Percentiles rank a stretch among this genome's conserved stretches.
phyloP scores from a whole-genome alignment of 2,888 invertebrate genomes.

The Cerastis leucographa region DNA sequence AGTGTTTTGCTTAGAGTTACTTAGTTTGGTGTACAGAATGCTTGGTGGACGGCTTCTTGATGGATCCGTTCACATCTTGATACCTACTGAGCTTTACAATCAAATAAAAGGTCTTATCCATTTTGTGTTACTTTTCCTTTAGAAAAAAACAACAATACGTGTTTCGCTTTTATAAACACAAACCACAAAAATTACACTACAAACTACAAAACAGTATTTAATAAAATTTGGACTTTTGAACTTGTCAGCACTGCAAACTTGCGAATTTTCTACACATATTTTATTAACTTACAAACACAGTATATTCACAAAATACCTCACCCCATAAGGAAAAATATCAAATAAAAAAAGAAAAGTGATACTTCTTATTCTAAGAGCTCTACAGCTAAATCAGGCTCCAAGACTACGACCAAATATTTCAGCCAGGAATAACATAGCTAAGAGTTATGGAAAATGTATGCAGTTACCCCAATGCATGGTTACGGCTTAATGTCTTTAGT shows the following conservation, averaged over 20 bases:
- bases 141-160: background rate
- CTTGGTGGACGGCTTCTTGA: too few species aligned
- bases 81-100: background rate
- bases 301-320: background rate
- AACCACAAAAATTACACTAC: background rate
- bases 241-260: background rate
- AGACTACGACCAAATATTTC: slow-evolving; percentile 47
- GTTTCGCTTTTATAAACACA: background rate
- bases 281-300: background rate
- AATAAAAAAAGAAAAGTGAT: slow-evolving; percentile 11
- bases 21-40: too few species aligned
- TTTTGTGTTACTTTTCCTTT: background rate
- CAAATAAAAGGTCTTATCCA: background rate
- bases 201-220: background rate
- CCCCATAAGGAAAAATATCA: slow-evolving; percentile 10
- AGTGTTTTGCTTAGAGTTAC: too few species aligned
- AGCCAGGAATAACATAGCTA: slow-evolving; percentile 27
- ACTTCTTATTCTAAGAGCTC: slow-evolving; percentile 33
- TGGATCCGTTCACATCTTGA: too few species aligned
- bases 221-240: background rate
- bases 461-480: slow-evolving; percentile 53
- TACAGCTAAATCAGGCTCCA: slow-evolving; percentile 32
- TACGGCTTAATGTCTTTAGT: slow-evolving; percentile 48
- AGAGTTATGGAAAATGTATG: slow-evolving; percentile 62
- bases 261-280: background rate